phyloP scores from a whole-genome alignment of 30 jellyfish, hydroid and myxozoan species.

The Mastigias papua region DNA sequence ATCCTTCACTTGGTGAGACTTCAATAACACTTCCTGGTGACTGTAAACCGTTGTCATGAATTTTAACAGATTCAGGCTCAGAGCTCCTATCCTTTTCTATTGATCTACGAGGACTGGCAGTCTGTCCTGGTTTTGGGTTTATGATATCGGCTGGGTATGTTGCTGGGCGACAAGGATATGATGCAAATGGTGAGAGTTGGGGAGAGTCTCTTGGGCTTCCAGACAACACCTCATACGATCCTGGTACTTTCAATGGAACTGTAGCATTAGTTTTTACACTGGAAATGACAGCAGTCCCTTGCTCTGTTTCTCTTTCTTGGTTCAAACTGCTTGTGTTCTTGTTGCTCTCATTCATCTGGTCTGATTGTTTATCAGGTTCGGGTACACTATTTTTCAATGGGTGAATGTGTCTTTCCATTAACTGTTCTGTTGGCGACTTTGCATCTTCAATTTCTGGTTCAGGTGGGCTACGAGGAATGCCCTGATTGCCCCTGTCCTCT shows the following conservation, averaged over 20 bases:
- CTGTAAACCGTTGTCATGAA: constrained; percentile 5
- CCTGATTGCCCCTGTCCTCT: constrained; percentile 42
- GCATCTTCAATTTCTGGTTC: constrained; percentile 54
- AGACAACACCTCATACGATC: constrained; percentile 59
- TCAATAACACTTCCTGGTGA: constrained; percentile 19
- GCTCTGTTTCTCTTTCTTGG: constrained; percentile 1
- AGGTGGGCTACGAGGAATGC: constrained; percentile 28
- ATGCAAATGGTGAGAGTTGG: constrained; percentile 67
- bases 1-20: constrained; percentile 7
- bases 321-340: constrained; percentile 23
- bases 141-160: constrained; percentile 73
- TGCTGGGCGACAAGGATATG: constrained; percentile 74
- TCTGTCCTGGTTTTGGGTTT: constrained; percentile 46
- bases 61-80: constrained; percentile 19
- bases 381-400: constrained; percentile 47
- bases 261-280: constrained; percentile 14
- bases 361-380: neutral
- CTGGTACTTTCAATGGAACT: constrained; percentile 34
- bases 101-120: constrained; percentile 42
- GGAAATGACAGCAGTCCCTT: constrained; percentile 60
- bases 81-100: constrained; percentile 25
- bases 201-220: constrained; percentile 73
- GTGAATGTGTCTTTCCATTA: constrained; percentile 47
- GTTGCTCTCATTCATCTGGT: constrained; percentile 7
- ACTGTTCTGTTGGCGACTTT: constrained; percentile 55